These are phyloP conservation scores for Macrosteles quadrilineatus DNA, from an alignment of 1,140 invertebrate genomes.

Conservation along the genomic window DNA sequence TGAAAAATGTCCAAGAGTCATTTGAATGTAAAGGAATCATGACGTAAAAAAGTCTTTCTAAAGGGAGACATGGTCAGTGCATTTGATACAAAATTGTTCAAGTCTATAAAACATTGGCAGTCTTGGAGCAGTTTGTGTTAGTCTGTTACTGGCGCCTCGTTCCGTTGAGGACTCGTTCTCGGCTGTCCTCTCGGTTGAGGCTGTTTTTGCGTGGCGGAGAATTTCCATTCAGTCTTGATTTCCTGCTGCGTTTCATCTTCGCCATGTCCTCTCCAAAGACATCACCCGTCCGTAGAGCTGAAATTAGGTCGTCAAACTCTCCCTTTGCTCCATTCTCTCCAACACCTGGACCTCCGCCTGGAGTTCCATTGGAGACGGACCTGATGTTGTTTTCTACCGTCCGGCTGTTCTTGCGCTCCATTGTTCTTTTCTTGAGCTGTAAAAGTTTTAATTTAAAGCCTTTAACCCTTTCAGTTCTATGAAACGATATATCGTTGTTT, in stretches of 20 bases:
- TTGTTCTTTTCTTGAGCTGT: constrained; percentile 80
- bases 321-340: constrained; percentile 61
- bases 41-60: background rate
- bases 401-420: constrained; percentile 74
- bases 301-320: constrained; percentile 97
- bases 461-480: no score
- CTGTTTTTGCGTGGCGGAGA: constrained; percentile 62
- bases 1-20: background rate
- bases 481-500: no score
- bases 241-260: constrained; percentile 81
- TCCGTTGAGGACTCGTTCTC: constrained; percentile 57
- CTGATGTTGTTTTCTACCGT: constrained; percentile 54
- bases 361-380: constrained; percentile 56
- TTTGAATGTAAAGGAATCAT: background rate
- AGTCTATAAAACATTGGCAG: constrained; percentile 2
- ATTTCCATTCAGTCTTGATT: constrained; percentile 60
- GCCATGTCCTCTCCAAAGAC: constrained; percentile 97
- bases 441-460: constrained; percentile 41
- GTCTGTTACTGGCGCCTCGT: constrained; percentile 21
- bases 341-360: constrained; percentile 42
- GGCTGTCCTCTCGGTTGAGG: constrained; percentile 66
- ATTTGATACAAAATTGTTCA: background rate
- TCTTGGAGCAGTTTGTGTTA: background rate
- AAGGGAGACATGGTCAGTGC: background rate
- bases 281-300: constrained; percentile 91